phyloP scores from a whole-genome alignment of 2,113 vertebrate species.

The Sitta europaea region DNA sequence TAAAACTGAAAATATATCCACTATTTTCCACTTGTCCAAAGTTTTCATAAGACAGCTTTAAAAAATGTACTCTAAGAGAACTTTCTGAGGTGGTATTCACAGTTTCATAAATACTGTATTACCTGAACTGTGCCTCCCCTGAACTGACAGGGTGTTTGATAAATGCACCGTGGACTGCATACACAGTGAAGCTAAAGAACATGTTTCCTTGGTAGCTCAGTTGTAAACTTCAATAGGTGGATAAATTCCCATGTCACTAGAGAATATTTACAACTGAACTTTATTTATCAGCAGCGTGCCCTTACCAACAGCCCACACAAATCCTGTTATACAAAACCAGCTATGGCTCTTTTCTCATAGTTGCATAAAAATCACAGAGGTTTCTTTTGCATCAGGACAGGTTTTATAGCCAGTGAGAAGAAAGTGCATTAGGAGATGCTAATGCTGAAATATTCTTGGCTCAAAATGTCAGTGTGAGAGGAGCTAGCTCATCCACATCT shows the following conservation, averaged over 20 bases:
- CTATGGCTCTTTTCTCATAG: background rate
- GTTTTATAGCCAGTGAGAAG: background rate
- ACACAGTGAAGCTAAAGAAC: slow-evolving; percentile 23
- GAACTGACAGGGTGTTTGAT: slow-evolving; percentile 21
- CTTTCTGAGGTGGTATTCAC: slow-evolving; percentile 8
- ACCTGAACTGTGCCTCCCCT: background rate
- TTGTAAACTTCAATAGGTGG: slow-evolving; percentile 54
- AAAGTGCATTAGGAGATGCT: slow-evolving; percentile 6
- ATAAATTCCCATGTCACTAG: slow-evolving; percentile 50
- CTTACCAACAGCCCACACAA: slow-evolving; percentile 35
- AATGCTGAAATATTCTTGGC: slow-evolving; percentile 35
- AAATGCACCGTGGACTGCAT: background rate
- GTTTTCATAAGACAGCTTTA: background rate
- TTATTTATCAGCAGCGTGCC: slow-evolving; percentile 21
- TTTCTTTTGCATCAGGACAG: background rate
- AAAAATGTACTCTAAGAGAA: background rate
- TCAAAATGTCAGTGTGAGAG: background rate
- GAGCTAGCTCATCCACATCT: slow-evolving; percentile 23
- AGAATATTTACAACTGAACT: slow-evolving; percentile 58
- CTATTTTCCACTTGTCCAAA: background rate
- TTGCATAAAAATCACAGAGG: background rate
- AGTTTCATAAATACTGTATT: slow-evolving; percentile 36
- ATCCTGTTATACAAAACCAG: slow-evolving; percentile 4
- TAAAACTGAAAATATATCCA: background rate
- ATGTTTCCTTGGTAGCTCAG: slow-evolving; percentile 25